phyloP scores from a whole-genome alignment of 2,113 vertebrate genomes.

The Eidolon helvum region DNA sequence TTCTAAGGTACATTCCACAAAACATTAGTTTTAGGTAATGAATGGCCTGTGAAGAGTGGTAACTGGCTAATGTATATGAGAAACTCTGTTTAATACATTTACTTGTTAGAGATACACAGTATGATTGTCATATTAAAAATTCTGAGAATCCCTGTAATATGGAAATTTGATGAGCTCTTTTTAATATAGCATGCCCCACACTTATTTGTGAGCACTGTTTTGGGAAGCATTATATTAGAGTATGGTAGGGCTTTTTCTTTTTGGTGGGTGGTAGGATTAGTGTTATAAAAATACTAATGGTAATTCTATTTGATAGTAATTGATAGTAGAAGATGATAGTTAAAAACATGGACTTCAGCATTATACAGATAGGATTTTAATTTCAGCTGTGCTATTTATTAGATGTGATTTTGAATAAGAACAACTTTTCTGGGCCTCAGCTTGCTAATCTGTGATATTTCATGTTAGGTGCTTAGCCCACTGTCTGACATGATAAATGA shows the following conservation, averaged over 20 bases:
- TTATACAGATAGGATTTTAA: neutral
- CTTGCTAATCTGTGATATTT: neutral
- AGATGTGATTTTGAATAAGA: neutral
- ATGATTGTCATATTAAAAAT: neutral
- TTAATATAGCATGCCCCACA: neutral
- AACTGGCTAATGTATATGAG: neutral
- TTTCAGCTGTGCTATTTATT: conserved; percentile 19
- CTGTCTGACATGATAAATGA: neutral
- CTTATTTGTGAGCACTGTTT: neutral
- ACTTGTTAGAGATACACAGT: neutral
- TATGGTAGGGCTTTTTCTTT: neutral
- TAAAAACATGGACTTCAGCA: neutral
- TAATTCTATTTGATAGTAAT: neutral
- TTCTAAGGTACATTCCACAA: neutral
- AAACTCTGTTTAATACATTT: neutral
- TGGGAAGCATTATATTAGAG: neutral
- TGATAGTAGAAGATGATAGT: neutral
- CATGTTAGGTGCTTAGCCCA: neutral
- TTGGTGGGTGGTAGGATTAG: neutral
- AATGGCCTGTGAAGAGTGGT: neutral
- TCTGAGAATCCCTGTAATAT: neutral
- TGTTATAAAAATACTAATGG: neutral
- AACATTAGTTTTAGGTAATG: neutral
- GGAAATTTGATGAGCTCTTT: conserved; percentile 8
- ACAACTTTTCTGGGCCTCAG: neutral